A percentile compares a stretch with the other conserved stretches of the same genome.
phyloP scores from a whole-genome alignment of 2,113 vertebrate genomes.

The Globicephala melas region DNA sequence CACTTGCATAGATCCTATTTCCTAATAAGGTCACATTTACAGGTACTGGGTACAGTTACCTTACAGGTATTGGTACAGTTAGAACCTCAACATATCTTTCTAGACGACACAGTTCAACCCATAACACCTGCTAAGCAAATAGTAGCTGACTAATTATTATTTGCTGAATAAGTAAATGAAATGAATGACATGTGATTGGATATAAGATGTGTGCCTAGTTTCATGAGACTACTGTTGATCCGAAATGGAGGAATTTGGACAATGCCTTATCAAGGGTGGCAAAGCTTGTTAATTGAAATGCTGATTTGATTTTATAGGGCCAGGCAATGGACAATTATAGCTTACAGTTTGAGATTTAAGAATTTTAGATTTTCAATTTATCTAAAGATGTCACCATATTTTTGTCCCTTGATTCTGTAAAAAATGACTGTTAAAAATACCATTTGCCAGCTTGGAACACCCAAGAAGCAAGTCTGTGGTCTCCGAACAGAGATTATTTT shows the following conservation, averaged over 20 bases:
- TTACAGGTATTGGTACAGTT: not conserved
- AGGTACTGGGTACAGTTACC: not conserved
- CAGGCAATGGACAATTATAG: not conserved
- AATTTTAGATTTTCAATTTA: slow-evolving; percentile 25
- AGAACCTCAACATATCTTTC: not conserved
- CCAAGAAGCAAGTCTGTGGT: not conserved
- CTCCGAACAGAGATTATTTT: slow-evolving; percentile 12
- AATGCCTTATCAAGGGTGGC: not conserved
- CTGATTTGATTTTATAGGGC: not conserved
- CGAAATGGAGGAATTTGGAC: not conserved
- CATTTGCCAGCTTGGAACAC: slow-evolving; percentile 15
- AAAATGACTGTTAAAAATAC: slow-evolving; percentile 36
- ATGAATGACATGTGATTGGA: not conserved
- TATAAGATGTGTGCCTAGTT: not conserved
- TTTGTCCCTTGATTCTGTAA: slow-evolving; percentile 37
- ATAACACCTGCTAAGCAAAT: not conserved
- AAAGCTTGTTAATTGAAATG: not conserved
- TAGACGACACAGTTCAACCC: too few species aligned
- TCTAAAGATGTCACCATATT: slow-evolving; percentile 33
- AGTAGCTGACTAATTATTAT: not conserved
- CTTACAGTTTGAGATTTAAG: not conserved
- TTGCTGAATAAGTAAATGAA: not conserved
- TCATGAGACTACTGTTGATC: not conserved
- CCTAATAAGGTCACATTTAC: not conserved
- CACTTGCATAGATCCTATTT: not conserved